Base-by-base conservation (phyloP, 2,113 vertebrate species). In the Albula glossodonta region DNA sequence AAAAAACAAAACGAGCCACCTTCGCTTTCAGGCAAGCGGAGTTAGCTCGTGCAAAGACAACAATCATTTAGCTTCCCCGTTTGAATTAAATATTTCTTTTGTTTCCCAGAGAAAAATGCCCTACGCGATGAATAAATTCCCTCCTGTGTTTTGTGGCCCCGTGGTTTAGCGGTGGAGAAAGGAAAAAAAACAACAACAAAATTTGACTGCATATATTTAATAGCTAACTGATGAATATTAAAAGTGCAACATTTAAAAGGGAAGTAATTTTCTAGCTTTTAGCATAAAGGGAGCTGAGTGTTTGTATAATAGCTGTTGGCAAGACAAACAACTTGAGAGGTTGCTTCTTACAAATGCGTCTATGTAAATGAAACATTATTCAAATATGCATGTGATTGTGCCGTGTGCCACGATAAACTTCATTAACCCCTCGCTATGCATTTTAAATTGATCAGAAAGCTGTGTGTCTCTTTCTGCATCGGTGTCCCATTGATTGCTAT, bases 51-150 rank as follows among this genome's bases (percentile, higher is more conserved):
- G 86, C 74, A 87, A 87, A 87, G 74, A 74, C 81, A 87, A 80
- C 51, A 63, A 51, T 87, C 60, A 87, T 87, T 87, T 80, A 87
- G 82, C 60, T 87, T 83, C 51, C 74, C 53, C 49, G 56, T 57
- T 87, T 84, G 78, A 87, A 87, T 87, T 56, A 81, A 84, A 87
- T 83, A 77, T 82, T 87, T 74, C 4, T 74, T 87, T 84, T 84
- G 83, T 89, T 87, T 87, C 87, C 10, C 53, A 81, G 84, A 81
- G 51, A 74, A 87, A 85, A 85, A 83, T 84, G 84, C 81, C 81
- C 51, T 25, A 22, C 70, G 84, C 86, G 83, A 49, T 89, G 3
- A 89, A 89, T 87, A 86, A 87, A 80, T 86, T 81, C 83, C 60
- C 50, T 49, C 41, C 60, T 82, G 12, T 74, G 57, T 83, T 86